Percentiles rank a stretch among this genome's conserved stretches.
Evolutionary conservation across 2,888 invertebrate species (phyloP).

Genomic region (Augiades crinisus): DNA sequence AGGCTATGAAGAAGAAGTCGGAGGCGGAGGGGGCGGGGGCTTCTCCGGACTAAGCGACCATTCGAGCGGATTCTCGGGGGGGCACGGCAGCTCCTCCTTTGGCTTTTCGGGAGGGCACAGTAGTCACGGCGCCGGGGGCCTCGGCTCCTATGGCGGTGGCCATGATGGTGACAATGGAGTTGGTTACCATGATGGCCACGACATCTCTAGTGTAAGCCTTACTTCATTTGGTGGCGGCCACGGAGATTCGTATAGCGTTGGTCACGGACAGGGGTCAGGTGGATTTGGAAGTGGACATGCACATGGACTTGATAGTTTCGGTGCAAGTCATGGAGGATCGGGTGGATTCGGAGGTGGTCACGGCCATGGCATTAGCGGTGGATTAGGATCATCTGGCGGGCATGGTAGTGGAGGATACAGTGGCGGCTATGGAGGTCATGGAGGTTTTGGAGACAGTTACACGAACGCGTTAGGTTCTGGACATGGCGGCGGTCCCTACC

Average conservation of each 20-base stretch:
- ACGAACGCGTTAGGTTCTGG: conserved; percentile 66
- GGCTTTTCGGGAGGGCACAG: conserved; percentile 30
- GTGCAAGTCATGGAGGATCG: conserved; percentile 33
- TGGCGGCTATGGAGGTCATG: conserved; percentile 42
- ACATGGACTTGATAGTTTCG: conserved; percentile 38
- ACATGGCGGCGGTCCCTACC: conserved; percentile 74
- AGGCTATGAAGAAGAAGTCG: conserved; percentile 40
- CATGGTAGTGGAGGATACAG: conserved; percentile 37
- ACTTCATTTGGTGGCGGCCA: conserved; percentile 16
- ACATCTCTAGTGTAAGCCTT: conserved; percentile 27
- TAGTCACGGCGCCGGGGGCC: conserved; percentile 31
- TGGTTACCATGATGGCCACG: conserved; percentile 36
- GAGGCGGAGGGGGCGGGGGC: conserved; percentile 34
- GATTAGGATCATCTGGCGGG: conserved; percentile 41
- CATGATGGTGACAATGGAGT: conserved; percentile 37
- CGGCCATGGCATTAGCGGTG: conserved; percentile 39
- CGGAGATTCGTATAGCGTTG: conserved; percentile 32
- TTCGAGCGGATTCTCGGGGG: conserved; percentile 28
- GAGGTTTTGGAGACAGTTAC: conserved; percentile 58
- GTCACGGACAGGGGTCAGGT: conserved; percentile 29
- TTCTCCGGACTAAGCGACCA: conserved; percentile 20
- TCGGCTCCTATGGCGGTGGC: conserved; percentile 30
- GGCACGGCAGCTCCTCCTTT: conserved; percentile 28
- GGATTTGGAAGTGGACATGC: conserved; percentile 42
- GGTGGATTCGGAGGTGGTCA: conserved; percentile 34